Percentiles rank a stretch among this genome's conserved stretches.
Evolutionary conservation across 2,113 vertebrate genomes (phyloP).

Genomic region (Nibea albiflora): DNA sequence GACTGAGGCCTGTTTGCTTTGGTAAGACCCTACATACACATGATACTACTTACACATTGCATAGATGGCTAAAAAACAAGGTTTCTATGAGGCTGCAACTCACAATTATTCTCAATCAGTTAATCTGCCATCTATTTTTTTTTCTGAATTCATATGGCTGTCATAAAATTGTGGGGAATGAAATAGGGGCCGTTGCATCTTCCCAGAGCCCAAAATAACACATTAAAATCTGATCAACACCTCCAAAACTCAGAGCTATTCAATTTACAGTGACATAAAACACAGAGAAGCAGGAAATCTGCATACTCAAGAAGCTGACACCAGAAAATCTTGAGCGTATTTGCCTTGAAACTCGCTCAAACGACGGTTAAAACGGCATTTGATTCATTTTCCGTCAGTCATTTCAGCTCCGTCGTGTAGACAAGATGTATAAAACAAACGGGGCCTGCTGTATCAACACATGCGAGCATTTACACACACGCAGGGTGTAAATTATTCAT

Average conservation of each 20-base stretch:
- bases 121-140: too few relatives aligned
- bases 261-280: background rate
- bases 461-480: background rate
- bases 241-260: background rate
- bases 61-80: background rate
- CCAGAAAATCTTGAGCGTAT: background rate
- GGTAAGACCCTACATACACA: background rate
- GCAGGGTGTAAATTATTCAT: conserved; percentile 6
- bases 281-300: background rate
- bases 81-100: background rate
- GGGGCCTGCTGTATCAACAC: background rate
- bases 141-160: too few relatives aligned
- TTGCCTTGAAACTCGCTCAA: background rate
- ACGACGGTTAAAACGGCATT: background rate
- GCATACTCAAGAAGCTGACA: background rate
- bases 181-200: too few relatives aligned
- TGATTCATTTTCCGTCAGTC: background rate
- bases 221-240: background rate
- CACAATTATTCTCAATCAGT: background rate
- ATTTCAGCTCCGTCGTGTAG: background rate
- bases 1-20: background rate
- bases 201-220: background rate
- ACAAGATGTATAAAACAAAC: background rate
- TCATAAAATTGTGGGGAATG: too few relatives aligned
- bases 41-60: background rate